phyloP scores from a whole-genome alignment of 2,113 vertebrate genomes.

The Odontesthes bonariensis region DNA sequence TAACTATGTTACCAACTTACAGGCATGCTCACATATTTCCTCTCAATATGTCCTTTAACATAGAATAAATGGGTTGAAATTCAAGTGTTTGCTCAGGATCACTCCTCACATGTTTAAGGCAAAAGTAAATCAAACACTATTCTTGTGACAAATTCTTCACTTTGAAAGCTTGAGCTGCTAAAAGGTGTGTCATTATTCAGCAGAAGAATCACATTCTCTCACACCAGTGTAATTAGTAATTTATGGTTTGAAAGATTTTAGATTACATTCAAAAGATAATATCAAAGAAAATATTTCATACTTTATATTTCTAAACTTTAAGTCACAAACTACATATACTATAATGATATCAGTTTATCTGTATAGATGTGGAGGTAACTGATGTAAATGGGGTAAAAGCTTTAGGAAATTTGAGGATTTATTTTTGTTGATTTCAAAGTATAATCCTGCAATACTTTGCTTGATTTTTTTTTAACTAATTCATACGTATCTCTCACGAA shows the following conservation, averaged over 20 bases:
- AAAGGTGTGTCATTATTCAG: neutral
- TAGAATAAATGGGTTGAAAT: slow-evolving; percentile 9
- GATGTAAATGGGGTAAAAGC: neutral
- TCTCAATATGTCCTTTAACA: neutral
- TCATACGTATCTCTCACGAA: neutral
- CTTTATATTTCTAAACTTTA: no score
- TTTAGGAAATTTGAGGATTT: neutral
- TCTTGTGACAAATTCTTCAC: neutral
- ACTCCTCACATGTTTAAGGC: neutral
- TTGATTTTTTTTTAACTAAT: neutral
- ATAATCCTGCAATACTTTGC: neutral
- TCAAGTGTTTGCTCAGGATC: slow-evolving; percentile 38
- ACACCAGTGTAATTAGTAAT: no score
- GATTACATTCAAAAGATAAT: no score
- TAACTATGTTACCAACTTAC: no score
- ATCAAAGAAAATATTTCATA: no score
- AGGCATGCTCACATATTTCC: neutral
- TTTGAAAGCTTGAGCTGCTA: slow-evolving; percentile 7
- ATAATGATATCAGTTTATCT: neutral
- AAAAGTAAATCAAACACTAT: neutral
- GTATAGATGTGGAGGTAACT: neutral
- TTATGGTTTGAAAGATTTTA: no score
- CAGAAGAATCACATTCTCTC: neutral
- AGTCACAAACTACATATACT: neutral
- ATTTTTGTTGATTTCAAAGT: neutral